Percentiles rank a stretch among this genome's conserved stretches.
Evolutionary conservation across 2,888 invertebrate genomes (phyloP).

Genomic region (Dryocosmus kuriphilus): DNA sequence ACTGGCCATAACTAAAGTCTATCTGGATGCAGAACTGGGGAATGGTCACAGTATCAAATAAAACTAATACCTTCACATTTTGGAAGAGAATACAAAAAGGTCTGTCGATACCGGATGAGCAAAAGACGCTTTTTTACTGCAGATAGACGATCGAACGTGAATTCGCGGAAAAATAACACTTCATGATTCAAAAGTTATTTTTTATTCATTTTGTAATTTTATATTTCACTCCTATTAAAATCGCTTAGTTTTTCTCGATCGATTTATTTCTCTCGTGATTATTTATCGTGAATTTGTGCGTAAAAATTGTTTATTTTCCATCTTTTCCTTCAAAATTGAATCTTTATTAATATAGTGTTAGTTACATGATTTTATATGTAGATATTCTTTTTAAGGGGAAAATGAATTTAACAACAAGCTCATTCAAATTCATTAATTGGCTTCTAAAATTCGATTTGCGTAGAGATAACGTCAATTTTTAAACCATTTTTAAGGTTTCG

Average conservation of each 20-base stretch:
- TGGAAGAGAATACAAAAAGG: background rate
- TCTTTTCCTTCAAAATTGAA: background rate
- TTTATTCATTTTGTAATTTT: background rate
- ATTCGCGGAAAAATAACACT: background rate
- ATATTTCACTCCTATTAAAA: background rate
- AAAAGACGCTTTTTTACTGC: conserved; percentile 6
- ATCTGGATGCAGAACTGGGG: conserved; percentile 19
- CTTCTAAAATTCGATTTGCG: no score
- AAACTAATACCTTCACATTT: no score
- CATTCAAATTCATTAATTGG: no score
- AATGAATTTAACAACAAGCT: no score
- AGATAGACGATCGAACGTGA: background rate
- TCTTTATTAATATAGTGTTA: background rate
- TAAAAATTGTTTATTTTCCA: background rate
- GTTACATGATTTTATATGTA: no score
- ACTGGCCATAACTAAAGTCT: conserved; percentile 17
- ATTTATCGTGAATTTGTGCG: no score
- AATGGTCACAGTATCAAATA: background rate
- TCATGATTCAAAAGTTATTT: background rate
- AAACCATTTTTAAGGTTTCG: no score
- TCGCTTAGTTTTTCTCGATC: no score
- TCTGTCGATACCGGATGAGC: conserved; percentile 17
- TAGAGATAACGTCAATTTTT: no score
- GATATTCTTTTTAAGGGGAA: no score
- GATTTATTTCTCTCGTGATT: no score